A percentile compares a stretch with the other conserved stretches of the same genome.
These are phyloP conservation scores for Leptobrachium ailaonicum DNA, from an alignment of 2,113 vertebrate species.

Conservation along the genomic window DNA sequence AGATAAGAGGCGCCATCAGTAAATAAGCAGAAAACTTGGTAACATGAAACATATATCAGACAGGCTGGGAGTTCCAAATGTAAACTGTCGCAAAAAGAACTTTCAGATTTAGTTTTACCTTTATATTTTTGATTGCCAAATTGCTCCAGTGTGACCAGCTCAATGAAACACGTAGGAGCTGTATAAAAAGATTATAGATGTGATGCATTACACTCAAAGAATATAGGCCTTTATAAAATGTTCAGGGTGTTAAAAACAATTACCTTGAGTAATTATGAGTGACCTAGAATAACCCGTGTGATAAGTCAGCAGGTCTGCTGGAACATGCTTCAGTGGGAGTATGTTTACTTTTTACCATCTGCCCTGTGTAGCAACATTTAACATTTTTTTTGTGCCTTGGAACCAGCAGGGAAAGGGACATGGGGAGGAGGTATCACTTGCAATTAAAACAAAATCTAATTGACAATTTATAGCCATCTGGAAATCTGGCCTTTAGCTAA, in stretches of 20 bases:
- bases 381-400: slow-evolving; percentile 20
- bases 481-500: slow-evolving; percentile 23
- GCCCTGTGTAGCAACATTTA: slow-evolving; percentile 29
- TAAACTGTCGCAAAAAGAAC: too few species aligned
- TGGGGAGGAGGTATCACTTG: slow-evolving; percentile 10
- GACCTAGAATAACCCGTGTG: slow-evolving; percentile 16
- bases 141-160: too few species aligned
- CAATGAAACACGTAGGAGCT: too few species aligned
- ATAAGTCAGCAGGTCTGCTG: slow-evolving; percentile 4
- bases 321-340: slow-evolving; percentile 16
- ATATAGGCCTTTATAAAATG: too few species aligned
- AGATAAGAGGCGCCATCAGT: too few species aligned
- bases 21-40: too few species aligned
- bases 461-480: slow-evolving; percentile 34
- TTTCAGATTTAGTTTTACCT: too few species aligned
- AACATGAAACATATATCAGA: too few species aligned
- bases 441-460: slow-evolving; percentile 27
- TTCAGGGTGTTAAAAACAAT: slow-evolving; percentile 1
- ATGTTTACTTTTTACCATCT: slow-evolving; percentile 32
- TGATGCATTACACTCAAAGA: too few species aligned
- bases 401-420: slow-evolving; percentile 5
- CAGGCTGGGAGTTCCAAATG: too few species aligned
- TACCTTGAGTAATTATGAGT: neutral
- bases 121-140: too few species aligned
- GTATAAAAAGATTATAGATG: too few species aligned